Evolutionary conservation across 2,888 invertebrate species (phyloP), one percentile per base, ranked within the genome.

Genomic region (Lycocerus yunnanus): DNA sequence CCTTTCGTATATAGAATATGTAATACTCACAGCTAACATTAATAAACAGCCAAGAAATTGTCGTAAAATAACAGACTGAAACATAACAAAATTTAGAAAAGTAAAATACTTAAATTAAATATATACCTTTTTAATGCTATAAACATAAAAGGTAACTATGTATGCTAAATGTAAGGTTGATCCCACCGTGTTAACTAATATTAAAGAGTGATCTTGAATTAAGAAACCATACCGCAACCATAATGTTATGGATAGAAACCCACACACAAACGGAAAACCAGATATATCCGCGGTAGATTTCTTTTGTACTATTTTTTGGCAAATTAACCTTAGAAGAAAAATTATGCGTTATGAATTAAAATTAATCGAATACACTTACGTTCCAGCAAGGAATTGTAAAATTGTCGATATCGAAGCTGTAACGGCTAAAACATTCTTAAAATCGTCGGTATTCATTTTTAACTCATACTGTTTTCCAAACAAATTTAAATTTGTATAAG

Each of bases 161-260:
- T 96, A 96, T 20, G 89, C 86, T 66, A 92, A 85, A 89, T 95
- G 94, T 67, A 96, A 88, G 11, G 90, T 86, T 4, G 92, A 85
- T 14, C 96, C 96, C 81, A 95, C 90, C 27, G 89, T 86, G 85
- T 97, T 97, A 0, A 96, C 94, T 82, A 93, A 86, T 69, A 93
- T 89, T 80, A 96, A 89, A 74, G 92, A 93, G 69, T 88, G 87
- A 84, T 96, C 95, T 78, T 89, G 87, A 81, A 94, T 94, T 71
- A 93, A 86, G 77, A 93, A 87, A 27, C 95, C 96, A 87, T 97
- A 97, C 67, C 93, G 88, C 27, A 95, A 86, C 96, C 96, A 96
- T 72, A 95, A 88, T 80, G 91, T 91, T 82, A 93, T 92, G 91
- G 94, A 93, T 82, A 94, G 84, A 83, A 92, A 90, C 71, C 95